Conservation (phyloP, 2,113 vertebrate genomes). For the Urocitellus parryii region DNA sequence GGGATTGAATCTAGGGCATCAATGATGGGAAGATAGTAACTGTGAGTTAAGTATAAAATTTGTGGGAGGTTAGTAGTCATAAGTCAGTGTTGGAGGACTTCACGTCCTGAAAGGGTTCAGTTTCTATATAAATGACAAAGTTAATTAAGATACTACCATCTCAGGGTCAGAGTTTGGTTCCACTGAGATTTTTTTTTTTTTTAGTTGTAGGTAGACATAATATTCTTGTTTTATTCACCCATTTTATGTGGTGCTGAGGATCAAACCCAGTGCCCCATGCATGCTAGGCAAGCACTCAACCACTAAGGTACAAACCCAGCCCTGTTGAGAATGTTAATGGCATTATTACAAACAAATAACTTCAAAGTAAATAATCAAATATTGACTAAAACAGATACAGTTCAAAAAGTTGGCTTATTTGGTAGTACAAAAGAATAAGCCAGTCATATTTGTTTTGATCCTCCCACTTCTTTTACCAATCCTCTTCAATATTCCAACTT, state of each 20-base stretch:
- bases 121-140: slow-evolving; percentile 52
- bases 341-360: slow-evolving; percentile 60
- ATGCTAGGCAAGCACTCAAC: too few relatives aligned
- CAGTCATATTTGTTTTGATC: slow-evolving; percentile 73
- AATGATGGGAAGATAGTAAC: not conserved
- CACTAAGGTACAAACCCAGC: too few relatives aligned
- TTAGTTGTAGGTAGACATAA: too few relatives aligned
- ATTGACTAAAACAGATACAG: slow-evolving; percentile 72
- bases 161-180: slow-evolving; percentile 67
- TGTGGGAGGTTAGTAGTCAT: not conserved
- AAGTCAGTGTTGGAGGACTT: not conserved
- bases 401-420: slow-evolving; percentile 77
- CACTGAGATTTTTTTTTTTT: not conserved
- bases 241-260: too few relatives aligned
- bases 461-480: slow-evolving; percentile 85
- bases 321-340: not conserved
- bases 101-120: not conserved
- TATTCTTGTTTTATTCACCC: too few relatives aligned
- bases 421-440: slow-evolving; percentile 66
- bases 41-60: not conserved
- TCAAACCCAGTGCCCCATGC: too few relatives aligned
- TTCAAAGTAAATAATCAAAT: slow-evolving; percentile 75
- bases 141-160: slow-evolving; percentile 62
- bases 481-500: slow-evolving; percentile 72
- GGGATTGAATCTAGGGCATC: not conserved